A percentile compares a stretch with the other conserved stretches of the same genome.
These are phyloP conservation scores for Amphiprion percula DNA, from an alignment of 2,113 vertebrate species.

Conservation along the genomic window DNA sequence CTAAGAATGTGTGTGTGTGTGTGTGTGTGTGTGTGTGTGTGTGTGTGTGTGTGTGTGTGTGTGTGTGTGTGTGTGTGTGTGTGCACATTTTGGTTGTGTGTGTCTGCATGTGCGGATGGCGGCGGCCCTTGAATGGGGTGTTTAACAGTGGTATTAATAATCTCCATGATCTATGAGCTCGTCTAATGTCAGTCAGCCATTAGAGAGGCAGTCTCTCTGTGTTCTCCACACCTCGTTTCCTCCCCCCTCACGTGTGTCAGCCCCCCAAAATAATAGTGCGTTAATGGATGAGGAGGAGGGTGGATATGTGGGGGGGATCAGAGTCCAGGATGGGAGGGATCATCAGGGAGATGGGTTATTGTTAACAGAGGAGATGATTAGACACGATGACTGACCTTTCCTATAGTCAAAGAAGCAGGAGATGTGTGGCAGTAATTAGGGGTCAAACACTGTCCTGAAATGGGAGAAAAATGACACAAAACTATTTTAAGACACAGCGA, in stretches of 20 bases:
- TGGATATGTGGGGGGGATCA: constrained; percentile 38
- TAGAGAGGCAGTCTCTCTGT: constrained; percentile 74
- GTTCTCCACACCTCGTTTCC: constrained; percentile 85
- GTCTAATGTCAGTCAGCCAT: constrained; percentile 82
- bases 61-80: constrained; percentile 30
- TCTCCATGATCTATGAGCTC: constrained; percentile 83
- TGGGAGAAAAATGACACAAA: not conserved
- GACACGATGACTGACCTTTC: constrained; percentile 68
- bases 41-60: constrained; percentile 26
- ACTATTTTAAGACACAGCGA: constrained; percentile 1
- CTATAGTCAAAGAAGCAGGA: constrained; percentile 24
- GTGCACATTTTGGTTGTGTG: constrained; percentile 28
- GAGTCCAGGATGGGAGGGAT: constrained; percentile 55
- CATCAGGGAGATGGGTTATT: constrained; percentile 74
- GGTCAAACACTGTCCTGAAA: constrained; percentile 16
- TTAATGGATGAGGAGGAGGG: constrained; percentile 77
- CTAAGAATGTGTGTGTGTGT: constrained; percentile 20
- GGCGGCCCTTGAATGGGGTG: constrained; percentile 66
- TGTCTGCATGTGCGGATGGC: constrained; percentile 42
- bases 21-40: constrained; percentile 41
- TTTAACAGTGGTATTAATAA: constrained; percentile 83
- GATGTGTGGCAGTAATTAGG: constrained; percentile 39
- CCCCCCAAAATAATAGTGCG: constrained; percentile 80
- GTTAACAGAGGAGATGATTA: constrained; percentile 74
- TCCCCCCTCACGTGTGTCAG: constrained; percentile 64